phyloP scores from a whole-genome alignment of 1,140 invertebrate species.

The Physella acuta region DNA sequence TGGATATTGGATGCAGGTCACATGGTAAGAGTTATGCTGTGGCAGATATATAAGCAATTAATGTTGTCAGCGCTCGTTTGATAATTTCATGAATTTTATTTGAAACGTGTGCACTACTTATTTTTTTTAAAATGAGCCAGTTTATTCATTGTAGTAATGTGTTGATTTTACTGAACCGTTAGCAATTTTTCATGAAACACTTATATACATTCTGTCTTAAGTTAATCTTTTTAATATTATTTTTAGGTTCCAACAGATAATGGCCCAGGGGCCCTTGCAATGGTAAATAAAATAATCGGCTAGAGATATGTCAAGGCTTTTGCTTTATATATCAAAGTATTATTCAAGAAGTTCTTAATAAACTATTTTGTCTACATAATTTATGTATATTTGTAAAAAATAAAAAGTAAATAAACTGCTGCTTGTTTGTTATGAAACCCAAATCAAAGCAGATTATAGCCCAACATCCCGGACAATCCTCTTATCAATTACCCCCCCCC shows the following conservation, averaged over 20 bases:
- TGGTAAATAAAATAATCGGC: no score
- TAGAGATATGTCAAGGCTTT: no score
- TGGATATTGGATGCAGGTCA: conserved; percentile 75
- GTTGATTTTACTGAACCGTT: neutral
- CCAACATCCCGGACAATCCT: no score
- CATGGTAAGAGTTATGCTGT: conserved; percentile 63
- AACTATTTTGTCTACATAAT: no score
- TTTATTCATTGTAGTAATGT: neutral
- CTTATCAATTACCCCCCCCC: no score
- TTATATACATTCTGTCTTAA: neutral
- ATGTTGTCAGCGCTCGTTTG: neutral
- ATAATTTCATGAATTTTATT: neutral
- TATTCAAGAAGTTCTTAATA: no score
- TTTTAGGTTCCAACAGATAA: conserved; percentile 43
- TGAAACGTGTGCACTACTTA: neutral
- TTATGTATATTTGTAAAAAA: no score
- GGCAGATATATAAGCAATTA: neutral
- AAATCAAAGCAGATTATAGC: no score
- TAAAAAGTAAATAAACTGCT: no score
- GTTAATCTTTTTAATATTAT: conserved; percentile 11
- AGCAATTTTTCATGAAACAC: neutral
- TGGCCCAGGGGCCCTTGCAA: conserved; percentile 36
- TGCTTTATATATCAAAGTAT: no score
- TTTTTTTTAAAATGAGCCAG: neutral
- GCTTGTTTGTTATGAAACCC: no score